Evolutionary conservation across 2,797 vertebrate species (phyloP), one percentile per base, ranked within the genome.

Genomic region (Crossoptilon crossoptilon): DNA sequence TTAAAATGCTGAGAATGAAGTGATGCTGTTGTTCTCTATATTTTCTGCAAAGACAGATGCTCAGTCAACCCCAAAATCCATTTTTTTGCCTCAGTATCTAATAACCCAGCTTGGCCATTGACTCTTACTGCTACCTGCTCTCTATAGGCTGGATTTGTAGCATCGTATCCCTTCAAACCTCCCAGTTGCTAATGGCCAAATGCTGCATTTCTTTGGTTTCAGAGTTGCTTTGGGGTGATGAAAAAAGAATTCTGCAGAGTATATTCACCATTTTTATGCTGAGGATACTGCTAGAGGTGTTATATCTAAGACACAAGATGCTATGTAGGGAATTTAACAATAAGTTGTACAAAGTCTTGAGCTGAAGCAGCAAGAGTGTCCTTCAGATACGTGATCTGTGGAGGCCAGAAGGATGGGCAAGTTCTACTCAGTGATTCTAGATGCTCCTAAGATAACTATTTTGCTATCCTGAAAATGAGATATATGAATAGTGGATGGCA

Each of bases 31-130:
- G 86, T 94, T 88, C 94, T 94, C 81, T 74, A 0, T 49, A 27
- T 44, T 90, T 87, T 71, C 91, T 91, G 78, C 75, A 51, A 94
- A 88, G 86, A 74, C 64, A 68, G 46, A 31, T 94, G 90, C 84
- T 90, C 90, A 93, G 81, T 88, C 91, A 93, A 90, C 77, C 88
- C 94, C 93, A 84, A 95, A 94, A 93, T 89, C 91, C 90, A 84
- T 62, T 60, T 72, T 77, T 84, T 81, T 72, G 56, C 77, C 84
- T 94, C 59, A 3, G 74, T 88, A 55, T 87, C 80, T 76, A 68
- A 79, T 92, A 91, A 93, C 91, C 39, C 37, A 71, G 33, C 71
- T 72, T 1, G 0, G 29, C 58, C 82, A 33, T 2, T 8, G 4
- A 31, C 48, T 81, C 63, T 68, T 44, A 31, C 46, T 83, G 71